Evolutionary conservation across 2,888 invertebrate species (phyloP), one percentile per base, ranked within the genome.

Genomic region (Gerris lacustris): DNA sequence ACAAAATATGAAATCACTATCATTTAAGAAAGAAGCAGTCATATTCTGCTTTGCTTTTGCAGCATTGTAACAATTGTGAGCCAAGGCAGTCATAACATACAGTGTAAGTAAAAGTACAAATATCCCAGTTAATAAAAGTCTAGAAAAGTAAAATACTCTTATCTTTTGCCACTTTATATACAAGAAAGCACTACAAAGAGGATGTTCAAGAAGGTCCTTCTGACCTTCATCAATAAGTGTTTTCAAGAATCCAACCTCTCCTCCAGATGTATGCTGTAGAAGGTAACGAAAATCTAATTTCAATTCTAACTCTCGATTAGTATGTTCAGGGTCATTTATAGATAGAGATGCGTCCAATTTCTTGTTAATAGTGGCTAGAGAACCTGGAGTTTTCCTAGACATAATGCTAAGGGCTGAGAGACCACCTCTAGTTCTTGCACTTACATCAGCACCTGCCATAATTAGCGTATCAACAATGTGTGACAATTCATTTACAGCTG

Each of bases 101-200:
- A 90, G 80, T 0, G 91, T 91, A n/a, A 92, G 83, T 75, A 91
- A 88, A 70, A 91, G 79, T 71, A 92, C 89, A 78, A 91, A 92
- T 72, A 90, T 85, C 73, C 90, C 87, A 79, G 91, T 91, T 76
- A 92, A 86, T 74, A 91, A 84, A 76, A 92, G 82, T 70, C 92
- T 83, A 0, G 89, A 91, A 15, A 92, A 88, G 78, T 93, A 93
- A 78, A 92, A 94, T 81, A 92, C 92, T 45, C 92, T 85, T 75
- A 94, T 92, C 80, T 93, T 92, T 77, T 91, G 90, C 94, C 94
- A 94, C 79, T 94, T 94, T 69, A 94, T 86, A 78, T 92, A 88
- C 0, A 94, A 82, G 78, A 94, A 94, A 0, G 93, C 92, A 7
- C 93, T 91, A 79, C 93, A 93, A 6, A 94, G 81, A 0, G 94